These are phyloP conservation scores for Molothrus aeneus DNA, from an alignment of 2,797 vertebrate genomes.

Conservation along the genomic window DNA sequence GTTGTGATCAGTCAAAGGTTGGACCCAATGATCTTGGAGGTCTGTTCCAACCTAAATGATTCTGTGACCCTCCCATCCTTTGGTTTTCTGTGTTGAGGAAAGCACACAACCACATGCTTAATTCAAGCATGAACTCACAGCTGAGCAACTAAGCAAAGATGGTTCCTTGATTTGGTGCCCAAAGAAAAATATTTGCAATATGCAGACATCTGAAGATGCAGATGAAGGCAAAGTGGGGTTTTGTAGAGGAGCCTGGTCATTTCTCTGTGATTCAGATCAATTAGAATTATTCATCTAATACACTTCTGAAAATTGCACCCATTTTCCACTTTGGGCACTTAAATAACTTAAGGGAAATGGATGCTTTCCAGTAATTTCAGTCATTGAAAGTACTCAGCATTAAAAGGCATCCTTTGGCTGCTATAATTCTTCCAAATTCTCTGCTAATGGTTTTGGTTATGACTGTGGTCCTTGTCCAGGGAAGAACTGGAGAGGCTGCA, in stretches of 20 bases:
- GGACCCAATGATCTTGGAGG: neutral
- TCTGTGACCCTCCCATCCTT: neutral
- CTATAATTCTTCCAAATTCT: conserved; percentile 41
- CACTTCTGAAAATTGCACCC: conserved; percentile 14
- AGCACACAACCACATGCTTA: neutral
- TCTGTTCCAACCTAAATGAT: neutral
- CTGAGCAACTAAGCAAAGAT: neutral
- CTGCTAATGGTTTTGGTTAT: conserved; percentile 35
- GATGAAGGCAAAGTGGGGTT: neutral
- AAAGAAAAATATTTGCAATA: neutral
- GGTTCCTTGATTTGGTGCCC: neutral
- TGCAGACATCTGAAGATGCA: neutral
- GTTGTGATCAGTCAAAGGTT: neutral
- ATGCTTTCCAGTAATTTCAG: conserved; percentile 42
- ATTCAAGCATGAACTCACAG: neutral
- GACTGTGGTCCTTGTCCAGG: neutral
- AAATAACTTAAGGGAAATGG: conserved; percentile 47
- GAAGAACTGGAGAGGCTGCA: neutral
- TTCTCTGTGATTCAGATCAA: conserved; percentile 5
- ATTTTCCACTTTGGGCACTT: conserved; percentile 46
- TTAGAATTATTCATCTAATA: conserved; percentile 30
- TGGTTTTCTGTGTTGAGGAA: neutral
- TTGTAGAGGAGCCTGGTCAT: neutral
- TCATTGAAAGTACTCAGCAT: conserved; percentile 35
- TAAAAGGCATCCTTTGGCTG: conserved; percentile 12